A percentile compares a stretch with the other conserved stretches of the same genome.
phyloP scores from a whole-genome alignment of 1,140 invertebrate genomes.

The Trichonephila inaurata region DNA sequence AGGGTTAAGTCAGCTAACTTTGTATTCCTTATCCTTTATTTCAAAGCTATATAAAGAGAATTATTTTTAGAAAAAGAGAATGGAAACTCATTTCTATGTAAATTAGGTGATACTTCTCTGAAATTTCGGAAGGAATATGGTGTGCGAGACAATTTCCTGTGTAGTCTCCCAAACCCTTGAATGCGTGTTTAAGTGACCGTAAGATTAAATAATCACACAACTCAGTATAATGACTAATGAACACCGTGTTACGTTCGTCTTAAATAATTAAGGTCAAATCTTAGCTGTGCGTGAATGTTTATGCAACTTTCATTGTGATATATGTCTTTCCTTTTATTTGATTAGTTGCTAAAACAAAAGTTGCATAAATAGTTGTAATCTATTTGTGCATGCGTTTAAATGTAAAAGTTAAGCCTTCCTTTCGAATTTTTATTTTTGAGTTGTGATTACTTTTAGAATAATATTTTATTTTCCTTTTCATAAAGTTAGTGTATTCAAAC shows the following conservation, averaged over 20 bases:
- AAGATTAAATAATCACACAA: constrained; percentile 44
- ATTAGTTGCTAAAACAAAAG: too few species aligned
- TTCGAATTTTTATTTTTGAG: too few species aligned
- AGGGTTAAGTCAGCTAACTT: background rate
- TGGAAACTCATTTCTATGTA: constrained; percentile 42
- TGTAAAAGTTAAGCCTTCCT: too few species aligned
- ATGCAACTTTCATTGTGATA: too few species aligned
- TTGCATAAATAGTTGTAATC: too few species aligned
- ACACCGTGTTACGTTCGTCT: background rate
- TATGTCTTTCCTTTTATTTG: too few species aligned
- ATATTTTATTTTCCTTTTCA: too few species aligned
- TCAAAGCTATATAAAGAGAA: background rate
- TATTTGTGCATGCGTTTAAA: too few species aligned
- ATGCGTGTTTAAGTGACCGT: constrained; percentile 40
- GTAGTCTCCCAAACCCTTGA: background rate
- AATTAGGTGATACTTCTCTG: constrained; percentile 24
- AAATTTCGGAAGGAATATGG: constrained; percentile 17
- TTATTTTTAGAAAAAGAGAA: background rate
- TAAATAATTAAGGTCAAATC: background rate
- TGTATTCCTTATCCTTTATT: background rate
- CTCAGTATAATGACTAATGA: constrained; percentile 28
- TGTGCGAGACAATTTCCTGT: constrained; percentile 23
- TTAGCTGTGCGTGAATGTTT: background rate
- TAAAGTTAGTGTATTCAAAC: too few species aligned
- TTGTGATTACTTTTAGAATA: too few species aligned